These are phyloP conservation scores for Delichon dasypus DNA, from an alignment of 2,797 vertebrate genomes.

Conservation along the genomic window DNA sequence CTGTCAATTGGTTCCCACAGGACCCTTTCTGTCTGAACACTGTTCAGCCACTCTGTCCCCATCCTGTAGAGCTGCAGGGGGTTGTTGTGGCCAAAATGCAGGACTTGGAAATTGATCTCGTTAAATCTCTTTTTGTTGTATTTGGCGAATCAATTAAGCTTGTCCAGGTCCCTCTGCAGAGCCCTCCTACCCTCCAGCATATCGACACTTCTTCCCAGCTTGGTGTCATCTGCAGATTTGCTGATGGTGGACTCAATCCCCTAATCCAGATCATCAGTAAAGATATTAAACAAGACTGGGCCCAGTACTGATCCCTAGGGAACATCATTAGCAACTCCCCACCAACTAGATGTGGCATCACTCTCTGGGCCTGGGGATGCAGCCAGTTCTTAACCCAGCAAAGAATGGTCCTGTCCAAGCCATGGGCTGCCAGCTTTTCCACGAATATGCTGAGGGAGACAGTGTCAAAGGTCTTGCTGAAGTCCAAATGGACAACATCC, in stretches of 20 bases:
- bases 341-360: background rate
- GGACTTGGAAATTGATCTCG: background rate
- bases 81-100: background rate
- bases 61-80: background rate
- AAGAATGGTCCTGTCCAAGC: background rate
- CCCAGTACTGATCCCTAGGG: background rate
- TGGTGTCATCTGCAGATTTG: background rate
- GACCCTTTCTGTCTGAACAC: background rate
- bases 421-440: background rate
- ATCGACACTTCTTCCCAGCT: background rate
- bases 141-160: background rate
- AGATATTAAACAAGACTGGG: background rate
- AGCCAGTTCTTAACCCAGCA: background rate
- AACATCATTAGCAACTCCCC: background rate
- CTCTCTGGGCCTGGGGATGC: accelerated
- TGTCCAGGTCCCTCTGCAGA: background rate
- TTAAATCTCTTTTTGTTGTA: background rate
- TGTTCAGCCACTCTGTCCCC: background rate
- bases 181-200: background rate
- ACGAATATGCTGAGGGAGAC: background rate
- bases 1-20: background rate
- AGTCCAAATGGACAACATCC: background rate
- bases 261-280: background rate
- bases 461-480: background rate
- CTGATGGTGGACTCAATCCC: background rate